A percentile compares a stretch with the other conserved stretches of the same genome.
These are phyloP conservation scores for Lapara coniferarum DNA, from an alignment of 2,888 invertebrate species.

Conservation along the genomic window DNA sequence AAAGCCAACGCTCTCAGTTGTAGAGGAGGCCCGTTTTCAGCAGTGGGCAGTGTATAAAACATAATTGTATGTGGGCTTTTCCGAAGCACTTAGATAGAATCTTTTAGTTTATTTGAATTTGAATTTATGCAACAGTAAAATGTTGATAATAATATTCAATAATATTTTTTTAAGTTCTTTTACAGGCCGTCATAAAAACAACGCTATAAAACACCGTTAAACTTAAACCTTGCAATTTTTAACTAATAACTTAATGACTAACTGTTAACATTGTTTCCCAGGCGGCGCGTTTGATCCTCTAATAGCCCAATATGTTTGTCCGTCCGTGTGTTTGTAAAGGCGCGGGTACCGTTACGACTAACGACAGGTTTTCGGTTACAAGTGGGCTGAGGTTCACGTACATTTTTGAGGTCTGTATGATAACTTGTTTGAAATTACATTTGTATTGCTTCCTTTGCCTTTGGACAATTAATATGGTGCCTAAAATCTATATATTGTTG, in stretches of 20 bases:
- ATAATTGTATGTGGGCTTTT: too few species aligned
- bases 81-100: too few species aligned
- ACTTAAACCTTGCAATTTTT: slow-evolving; percentile 13
- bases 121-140: background rate
- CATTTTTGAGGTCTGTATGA: background rate
- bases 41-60: too few species aligned
- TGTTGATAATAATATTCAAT: too few species aligned
- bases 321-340: slow-evolving; percentile 56
- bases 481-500: too few species aligned
- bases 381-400: slow-evolving; percentile 32
- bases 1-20: too few species aligned
- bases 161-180: too few species aligned
- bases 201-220: background rate
- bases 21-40: too few species aligned
- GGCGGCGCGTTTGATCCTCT: slow-evolving; percentile 63
- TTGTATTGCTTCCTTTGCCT: too few species aligned
- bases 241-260: slow-evolving; percentile 22
- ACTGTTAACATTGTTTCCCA: slow-evolving; percentile 30
- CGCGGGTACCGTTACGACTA: slow-evolving; percentile 70
- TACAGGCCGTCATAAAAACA: background rate
- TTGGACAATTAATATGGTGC: too few species aligned
- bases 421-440: background rate
- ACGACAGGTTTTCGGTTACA: slow-evolving; percentile 62
- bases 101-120: too few species aligned
- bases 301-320: slow-evolving; percentile 71